Evolutionary conservation across 2,113 vertebrate genomes (phyloP).

Genomic region (Carettochelys insculpta): DNA sequence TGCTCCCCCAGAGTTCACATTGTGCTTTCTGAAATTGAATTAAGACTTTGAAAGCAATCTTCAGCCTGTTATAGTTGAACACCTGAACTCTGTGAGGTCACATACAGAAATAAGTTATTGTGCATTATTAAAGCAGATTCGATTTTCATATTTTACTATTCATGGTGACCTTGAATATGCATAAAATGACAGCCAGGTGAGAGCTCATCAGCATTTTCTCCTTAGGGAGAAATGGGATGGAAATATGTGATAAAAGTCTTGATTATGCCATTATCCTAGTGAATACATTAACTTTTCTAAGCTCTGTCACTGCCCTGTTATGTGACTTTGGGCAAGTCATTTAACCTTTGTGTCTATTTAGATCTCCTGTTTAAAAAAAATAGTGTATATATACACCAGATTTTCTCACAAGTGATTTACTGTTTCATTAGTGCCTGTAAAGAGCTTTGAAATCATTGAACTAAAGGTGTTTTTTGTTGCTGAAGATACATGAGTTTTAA

Average conservation of each 20-base stretch:
- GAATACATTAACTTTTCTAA: background rate
- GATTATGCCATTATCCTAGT: background rate
- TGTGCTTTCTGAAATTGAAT: constrained; percentile 54
- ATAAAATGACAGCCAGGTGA: constrained; percentile 36
- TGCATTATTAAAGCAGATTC: constrained; percentile 42
- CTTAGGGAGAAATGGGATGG: constrained; percentile 11
- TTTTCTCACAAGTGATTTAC: background rate
- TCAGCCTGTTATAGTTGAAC: constrained; percentile 39
- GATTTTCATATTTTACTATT: constrained; percentile 61
- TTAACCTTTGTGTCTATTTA: background rate
- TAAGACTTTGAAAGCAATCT: constrained; percentile 46
- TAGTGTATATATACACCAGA: background rate
- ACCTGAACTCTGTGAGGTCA: constrained; percentile 47
- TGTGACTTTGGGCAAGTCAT: background rate
- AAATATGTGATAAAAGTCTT: background rate
- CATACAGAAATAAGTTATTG: constrained; percentile 20
- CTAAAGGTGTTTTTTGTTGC: background rate
- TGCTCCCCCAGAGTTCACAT: constrained; percentile 18
- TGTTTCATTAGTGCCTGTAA: background rate
- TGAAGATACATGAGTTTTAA: background rate
- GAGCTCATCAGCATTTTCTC: background rate
- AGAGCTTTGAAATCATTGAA: background rate
- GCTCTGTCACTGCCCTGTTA: fast-evolving
- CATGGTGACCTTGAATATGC: constrained; percentile 10
- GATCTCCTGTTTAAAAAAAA: background rate